These are phyloP conservation scores for Gadus macrocephalus DNA, from an alignment of 2,113 vertebrate species.

Conservation along the genomic window DNA sequence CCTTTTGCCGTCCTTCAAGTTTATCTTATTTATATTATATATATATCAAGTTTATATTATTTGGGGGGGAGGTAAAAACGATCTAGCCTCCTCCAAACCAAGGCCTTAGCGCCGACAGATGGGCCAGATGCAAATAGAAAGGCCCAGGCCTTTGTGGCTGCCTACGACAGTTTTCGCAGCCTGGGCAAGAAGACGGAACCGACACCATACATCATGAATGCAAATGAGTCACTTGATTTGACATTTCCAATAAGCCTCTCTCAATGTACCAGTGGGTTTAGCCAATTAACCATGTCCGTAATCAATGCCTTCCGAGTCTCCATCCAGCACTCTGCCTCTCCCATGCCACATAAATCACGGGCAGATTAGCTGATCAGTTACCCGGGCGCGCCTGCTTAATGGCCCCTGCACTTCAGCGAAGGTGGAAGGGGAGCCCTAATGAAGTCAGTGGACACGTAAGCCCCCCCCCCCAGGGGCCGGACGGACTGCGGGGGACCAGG, in stretches of 20 bases:
- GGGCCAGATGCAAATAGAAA: conserved; percentile 52
- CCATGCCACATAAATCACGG: conserved; percentile 73
- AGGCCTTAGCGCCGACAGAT: conserved; percentile 53
- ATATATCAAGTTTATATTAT: too few relatives aligned
- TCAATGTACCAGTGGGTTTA: conserved; percentile 70
- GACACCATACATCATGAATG: conserved; percentile 72
- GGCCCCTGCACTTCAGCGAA: conserved; percentile 67
- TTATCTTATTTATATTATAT: too few relatives aligned
- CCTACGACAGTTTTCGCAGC: conserved; percentile 61
- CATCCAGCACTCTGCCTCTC: conserved; percentile 63
- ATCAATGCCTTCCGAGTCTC: conserved; percentile 70
- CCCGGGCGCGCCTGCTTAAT: conserved; percentile 62
- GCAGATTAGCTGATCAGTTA: conserved; percentile 75
- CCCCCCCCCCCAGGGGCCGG: too few relatives aligned
- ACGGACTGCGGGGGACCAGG: neutral
- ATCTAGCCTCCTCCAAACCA: conserved; percentile 15
- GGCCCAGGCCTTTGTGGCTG: conserved; percentile 42
- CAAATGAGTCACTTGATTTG: conserved; percentile 74
- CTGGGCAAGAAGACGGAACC: conserved; percentile 62
- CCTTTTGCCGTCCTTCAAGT: too few relatives aligned
- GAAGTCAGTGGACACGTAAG: conserved; percentile 60
- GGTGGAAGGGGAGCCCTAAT: conserved; percentile 72
- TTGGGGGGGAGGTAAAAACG: neutral
- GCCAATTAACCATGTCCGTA: conserved; percentile 77
- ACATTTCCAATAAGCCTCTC: conserved; percentile 76